Percentiles rank a stretch among this genome's conserved stretches.
phyloP scores from a whole-genome alignment of 2,797 vertebrate species.

The Halcyon chelicuti region DNA sequence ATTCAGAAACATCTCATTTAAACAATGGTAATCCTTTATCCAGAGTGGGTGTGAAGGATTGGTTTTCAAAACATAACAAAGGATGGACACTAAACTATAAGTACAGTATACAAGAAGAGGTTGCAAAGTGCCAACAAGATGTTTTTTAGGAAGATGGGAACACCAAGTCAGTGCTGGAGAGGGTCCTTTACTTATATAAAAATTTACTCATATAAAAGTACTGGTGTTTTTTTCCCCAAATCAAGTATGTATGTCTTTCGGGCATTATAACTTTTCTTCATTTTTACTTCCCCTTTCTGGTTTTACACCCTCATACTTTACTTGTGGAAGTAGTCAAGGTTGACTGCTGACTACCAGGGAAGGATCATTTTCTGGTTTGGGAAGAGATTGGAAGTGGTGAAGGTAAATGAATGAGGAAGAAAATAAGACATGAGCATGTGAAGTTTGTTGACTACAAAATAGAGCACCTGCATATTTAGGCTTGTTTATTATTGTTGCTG shows the following conservation, averaged over 20 bases:
- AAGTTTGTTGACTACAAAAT: background rate
- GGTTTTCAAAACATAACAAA: background rate
- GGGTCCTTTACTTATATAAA: background rate
- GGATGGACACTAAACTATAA: background rate
- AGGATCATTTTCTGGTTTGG: background rate
- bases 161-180: background rate
- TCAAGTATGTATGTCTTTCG: background rate
- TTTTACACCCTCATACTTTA: background rate
- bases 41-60: background rate
- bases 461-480: background rate
- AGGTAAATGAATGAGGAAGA: background rate
- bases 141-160: background rate
- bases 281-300: background rate
- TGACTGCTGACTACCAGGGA: background rate
- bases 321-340: background rate
- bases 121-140: background rate
- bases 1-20: background rate
- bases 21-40: background rate
- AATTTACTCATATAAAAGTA: background rate
- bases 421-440: background rate
- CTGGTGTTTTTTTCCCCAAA: background rate
- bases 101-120: background rate
- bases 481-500: background rate
- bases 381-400: background rate
- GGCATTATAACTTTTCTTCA: rapidly evolving